These are phyloP conservation scores for Carterocephalus palaemon DNA, from an alignment of 2,888 invertebrate genomes.

Conservation along the genomic window DNA sequence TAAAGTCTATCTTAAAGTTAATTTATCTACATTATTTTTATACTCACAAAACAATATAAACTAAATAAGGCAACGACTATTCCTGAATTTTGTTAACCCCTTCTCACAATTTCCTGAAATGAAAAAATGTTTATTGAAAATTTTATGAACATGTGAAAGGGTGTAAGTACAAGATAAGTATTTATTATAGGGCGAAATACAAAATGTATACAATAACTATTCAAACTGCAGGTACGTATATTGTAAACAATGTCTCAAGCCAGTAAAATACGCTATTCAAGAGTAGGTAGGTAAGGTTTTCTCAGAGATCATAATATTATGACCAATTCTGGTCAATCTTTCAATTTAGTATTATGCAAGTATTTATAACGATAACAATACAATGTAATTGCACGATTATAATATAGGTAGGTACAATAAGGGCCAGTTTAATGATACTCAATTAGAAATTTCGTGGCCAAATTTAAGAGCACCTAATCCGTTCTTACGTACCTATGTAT, in stretches of 20 bases:
- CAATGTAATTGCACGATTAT: conserved; percentile 11
- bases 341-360: conserved; percentile 4
- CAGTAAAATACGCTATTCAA: conserved; percentile 24
- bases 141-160: conserved; percentile 59
- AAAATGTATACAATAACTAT: conserved; percentile 41
- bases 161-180: conserved; percentile 39
- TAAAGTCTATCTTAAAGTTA: conserved; percentile 63
- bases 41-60: conserved; percentile 76
- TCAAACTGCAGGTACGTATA: conserved; percentile 26
- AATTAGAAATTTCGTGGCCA: conserved; percentile 18
- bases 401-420: conserved; percentile 9
- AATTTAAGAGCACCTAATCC: conserved; percentile 22
- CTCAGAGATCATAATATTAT: conserved; percentile 25
- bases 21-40: conserved; percentile 72
- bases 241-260: conserved; percentile 32
- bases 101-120: conserved; percentile 35
- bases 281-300: conserved; percentile 15
- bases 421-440: conserved; percentile 10
- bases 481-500: conserved; percentile 29
- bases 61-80: conserved; percentile 79
- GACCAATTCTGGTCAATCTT: conserved; percentile 2
- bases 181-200: conserved; percentile 39
- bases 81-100: conserved; percentile 67
- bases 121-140: conserved; percentile 46
- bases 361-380: conserved; percentile 9